Conservation (phyloP, 1,140 invertebrate species). For the Nomia melanderi region DNA sequence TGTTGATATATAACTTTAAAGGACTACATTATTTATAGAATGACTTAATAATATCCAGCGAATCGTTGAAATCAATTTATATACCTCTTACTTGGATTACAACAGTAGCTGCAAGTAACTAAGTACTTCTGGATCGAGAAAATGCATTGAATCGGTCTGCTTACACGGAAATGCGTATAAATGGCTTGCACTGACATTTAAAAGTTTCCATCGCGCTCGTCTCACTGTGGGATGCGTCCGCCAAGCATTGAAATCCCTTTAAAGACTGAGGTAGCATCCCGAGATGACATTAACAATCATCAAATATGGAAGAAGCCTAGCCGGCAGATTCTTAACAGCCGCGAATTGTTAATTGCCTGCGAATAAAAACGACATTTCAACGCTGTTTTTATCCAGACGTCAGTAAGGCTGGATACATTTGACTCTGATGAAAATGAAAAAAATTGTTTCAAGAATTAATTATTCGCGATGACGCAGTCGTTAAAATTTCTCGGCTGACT, state of each 20-base stretch:
- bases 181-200: constrained; percentile 41
- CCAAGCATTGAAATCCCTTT: constrained; percentile 17
- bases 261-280: not conserved
- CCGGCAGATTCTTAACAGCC: not conserved
- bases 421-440: not conserved
- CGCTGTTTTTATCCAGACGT: constrained; percentile 1
- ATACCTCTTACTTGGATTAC: too few relatives aligned
- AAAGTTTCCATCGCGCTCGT: not conserved
- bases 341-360: constrained; percentile 11
- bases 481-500: not conserved
- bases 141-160: not conserved
- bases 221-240: not conserved
- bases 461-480: not conserved
- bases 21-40: too few relatives aligned
- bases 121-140: not conserved
- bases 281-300: constrained; percentile 2
- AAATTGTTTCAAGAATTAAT: not conserved
- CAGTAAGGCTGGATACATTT: not conserved
- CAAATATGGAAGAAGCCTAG: constrained; percentile 1
- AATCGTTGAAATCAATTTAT: too few relatives aligned
- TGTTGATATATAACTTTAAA: too few relatives aligned
- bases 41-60: too few relatives aligned
- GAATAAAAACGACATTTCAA: not conserved
- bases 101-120: too few relatives aligned
- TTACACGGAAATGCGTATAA: constrained; percentile 26